Evolutionary conservation across 2,797 vertebrate species (phyloP), one percentile per base, ranked within the genome.

Genomic region (Phalloptychus januarius): DNA sequence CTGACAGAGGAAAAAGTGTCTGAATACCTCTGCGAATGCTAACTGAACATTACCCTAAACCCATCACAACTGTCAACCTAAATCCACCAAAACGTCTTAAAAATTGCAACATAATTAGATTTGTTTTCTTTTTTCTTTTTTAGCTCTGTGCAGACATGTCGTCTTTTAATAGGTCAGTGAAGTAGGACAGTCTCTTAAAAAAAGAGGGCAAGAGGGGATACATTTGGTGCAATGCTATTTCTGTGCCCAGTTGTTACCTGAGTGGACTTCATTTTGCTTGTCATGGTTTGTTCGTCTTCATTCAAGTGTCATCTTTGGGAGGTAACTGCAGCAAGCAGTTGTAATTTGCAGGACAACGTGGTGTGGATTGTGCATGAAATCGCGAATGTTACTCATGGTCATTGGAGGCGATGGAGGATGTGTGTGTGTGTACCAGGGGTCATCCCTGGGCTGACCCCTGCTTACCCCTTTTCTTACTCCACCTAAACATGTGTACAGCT

Each of bases 401-500:
- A 45, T n/a, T 45, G 67, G 67, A 71, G 65, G 42, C 7, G 12
- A 71, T 16, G 45, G 61, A 79, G 56, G n/a, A 36, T 38, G 46
- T 42, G 81, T 54, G 48, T 73, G 54, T 58, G 56, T 58, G 54
- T 16, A 13, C 13, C n/a, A 15, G 56, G 13, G 56, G 86, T 80
- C 87, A 91, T 83, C 88, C 89, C 80, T 79, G 75, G 84, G 73
- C 81, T 94, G 89, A 92, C 89, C 87, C 84, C 63, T 79, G 76
- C 84, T 91, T 86, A 88, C 91, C 88, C 82, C 86, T 72, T 88
- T 78, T 83, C 80, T 87, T 81, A 84, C 86, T 79, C 89, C 84
- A 83, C 82, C 83, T 85, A 89, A 91, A 93, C 86, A 91, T 93
- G 88, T 90, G 81, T 89, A 89, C 92, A 93, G 93, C 91, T 94